phyloP scores from a whole-genome alignment of 1,140 invertebrate species.

The Scaptomyza pallida region DNA sequence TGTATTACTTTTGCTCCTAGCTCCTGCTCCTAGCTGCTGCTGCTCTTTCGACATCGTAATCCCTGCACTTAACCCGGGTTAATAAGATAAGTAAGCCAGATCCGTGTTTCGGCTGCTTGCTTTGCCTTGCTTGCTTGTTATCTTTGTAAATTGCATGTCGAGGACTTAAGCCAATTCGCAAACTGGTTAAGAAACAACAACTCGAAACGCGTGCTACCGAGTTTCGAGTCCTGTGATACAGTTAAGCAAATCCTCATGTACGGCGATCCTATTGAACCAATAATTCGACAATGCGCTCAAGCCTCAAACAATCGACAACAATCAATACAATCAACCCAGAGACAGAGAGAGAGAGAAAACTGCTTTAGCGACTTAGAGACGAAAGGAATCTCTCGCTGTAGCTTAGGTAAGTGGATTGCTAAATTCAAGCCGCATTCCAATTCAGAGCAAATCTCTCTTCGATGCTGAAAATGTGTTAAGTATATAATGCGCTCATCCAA shows the following conservation, averaged over 20 bases:
- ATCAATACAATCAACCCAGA: slow-evolving; percentile 19
- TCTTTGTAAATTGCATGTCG: slow-evolving; percentile 80
- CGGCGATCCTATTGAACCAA: slow-evolving; percentile 30
- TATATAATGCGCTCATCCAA: slow-evolving; percentile 79
- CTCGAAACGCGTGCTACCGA: slow-evolving; percentile 59
- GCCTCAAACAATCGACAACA: slow-evolving; percentile 28
- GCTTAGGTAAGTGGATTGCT: slow-evolving; percentile 80
- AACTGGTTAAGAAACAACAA: slow-evolving; percentile 50
- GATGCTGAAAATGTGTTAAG: slow-evolving; percentile 68
- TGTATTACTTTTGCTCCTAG: not conserved
- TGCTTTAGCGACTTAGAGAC: slow-evolving; percentile 72
- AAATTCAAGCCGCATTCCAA: slow-evolving; percentile 51
- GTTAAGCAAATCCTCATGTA: slow-evolving; percentile 52
- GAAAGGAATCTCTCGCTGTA: slow-evolving; percentile 5
- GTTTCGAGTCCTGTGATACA: slow-evolving; percentile 50
- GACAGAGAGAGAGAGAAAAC: slow-evolving; percentile 15
- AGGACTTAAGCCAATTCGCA: slow-evolving; percentile 77
- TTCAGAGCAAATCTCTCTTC: slow-evolving; percentile 51
- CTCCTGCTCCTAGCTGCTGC: slow-evolving; percentile 43
- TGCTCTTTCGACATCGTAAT: slow-evolving; percentile 79
- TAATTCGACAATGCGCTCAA: slow-evolving; percentile 38
- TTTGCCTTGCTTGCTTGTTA: slow-evolving; percentile 60
- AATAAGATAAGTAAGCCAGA: slow-evolving; percentile 80
- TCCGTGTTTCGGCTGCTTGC: slow-evolving; percentile 45
- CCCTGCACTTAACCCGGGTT: slow-evolving; percentile 78